phyloP scores from a whole-genome alignment of 2,888 invertebrate species.

The Xanthorhoe designata region DNA sequence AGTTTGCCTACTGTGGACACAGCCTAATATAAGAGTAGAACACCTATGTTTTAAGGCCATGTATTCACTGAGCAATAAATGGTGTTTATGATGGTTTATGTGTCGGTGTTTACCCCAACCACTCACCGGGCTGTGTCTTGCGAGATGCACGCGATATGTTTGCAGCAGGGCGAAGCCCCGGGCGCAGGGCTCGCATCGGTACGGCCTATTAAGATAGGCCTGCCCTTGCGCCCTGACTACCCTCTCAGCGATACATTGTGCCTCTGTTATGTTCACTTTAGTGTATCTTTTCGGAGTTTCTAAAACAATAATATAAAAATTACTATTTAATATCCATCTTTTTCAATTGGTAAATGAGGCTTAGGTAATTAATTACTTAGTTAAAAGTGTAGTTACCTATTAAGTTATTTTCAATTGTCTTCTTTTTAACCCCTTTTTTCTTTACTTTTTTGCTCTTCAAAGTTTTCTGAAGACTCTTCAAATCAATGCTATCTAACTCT shows the following conservation, averaged over 20 bases:
- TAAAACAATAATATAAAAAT: constrained; percentile 8
- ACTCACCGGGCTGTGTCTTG: constrained; percentile 63
- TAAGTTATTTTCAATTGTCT: constrained; percentile 7
- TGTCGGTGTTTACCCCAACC: constrained; percentile 1
- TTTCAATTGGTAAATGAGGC: too few species aligned
- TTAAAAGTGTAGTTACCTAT: constrained; percentile 4
- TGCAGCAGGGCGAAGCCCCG: constrained; percentile 66
- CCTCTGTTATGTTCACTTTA: constrained; percentile 38
- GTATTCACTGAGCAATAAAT: too few species aligned
- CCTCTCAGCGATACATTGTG: constrained; percentile 64
- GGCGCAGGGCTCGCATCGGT: constrained; percentile 65
- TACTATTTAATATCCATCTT: too few species aligned
- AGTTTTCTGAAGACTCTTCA: constrained; percentile 41
- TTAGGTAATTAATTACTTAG: too few species aligned
- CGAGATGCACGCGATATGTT: constrained; percentile 66
- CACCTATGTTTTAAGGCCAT: too few species aligned
- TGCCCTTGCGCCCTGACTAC: constrained; percentile 47
- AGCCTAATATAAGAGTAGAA: too few species aligned
- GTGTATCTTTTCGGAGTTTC: constrained; percentile 12
- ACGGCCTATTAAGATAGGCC: constrained; percentile 53
- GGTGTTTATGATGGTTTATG: too few species aligned
- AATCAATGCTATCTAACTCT: constrained; percentile 48
- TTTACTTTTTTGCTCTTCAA: constrained; percentile 40
- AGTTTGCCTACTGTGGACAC: too few species aligned
- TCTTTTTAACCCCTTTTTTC: constrained; percentile 37